These are phyloP conservation scores for Drosophila micromelanica DNA, from an alignment of 1,140 invertebrate species.

Conservation along the genomic window DNA sequence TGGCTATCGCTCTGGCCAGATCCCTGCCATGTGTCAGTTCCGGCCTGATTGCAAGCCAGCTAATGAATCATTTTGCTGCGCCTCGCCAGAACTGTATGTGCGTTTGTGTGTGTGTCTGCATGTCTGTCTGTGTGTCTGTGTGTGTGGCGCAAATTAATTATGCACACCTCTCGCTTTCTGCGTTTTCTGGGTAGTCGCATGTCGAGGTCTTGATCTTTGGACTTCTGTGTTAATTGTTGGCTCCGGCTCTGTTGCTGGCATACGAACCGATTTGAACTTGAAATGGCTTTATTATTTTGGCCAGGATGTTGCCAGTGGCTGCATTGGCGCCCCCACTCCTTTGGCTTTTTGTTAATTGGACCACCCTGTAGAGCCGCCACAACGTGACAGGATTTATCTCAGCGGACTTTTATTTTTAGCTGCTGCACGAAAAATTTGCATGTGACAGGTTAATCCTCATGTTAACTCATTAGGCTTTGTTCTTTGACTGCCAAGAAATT, in stretches of 20 bases:
- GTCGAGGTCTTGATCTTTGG: constrained; percentile 79
- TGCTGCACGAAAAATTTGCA: constrained; percentile 52
- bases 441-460: constrained; percentile 69
- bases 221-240: constrained; percentile 80
- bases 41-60: constrained; percentile 71
- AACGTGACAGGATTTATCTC: constrained; percentile 52
- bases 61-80: constrained; percentile 77
- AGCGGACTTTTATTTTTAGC: constrained; percentile 52
- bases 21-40: constrained; percentile 72
- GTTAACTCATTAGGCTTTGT: constrained; percentile 60
- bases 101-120: constrained; percentile 33
- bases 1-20: constrained; percentile 15
- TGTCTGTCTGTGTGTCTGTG: constrained; percentile 10
- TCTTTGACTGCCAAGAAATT: not conserved
- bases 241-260: constrained; percentile 24
- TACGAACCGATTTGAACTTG: constrained; percentile 73
- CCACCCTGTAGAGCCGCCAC: constrained; percentile 56
- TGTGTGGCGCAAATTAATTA: constrained; percentile 74
- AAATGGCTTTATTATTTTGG: constrained; percentile 78
- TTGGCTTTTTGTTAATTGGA: constrained; percentile 68
- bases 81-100: constrained; percentile 5
- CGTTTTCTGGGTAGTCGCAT: constrained; percentile 41
- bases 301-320: constrained; percentile 46
- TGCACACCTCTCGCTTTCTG: constrained; percentile 70
- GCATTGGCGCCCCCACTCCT: constrained; percentile 46